Conservation (phyloP, 2,797 vertebrate genomes). For the Euphonia xanthogaster region DNA sequence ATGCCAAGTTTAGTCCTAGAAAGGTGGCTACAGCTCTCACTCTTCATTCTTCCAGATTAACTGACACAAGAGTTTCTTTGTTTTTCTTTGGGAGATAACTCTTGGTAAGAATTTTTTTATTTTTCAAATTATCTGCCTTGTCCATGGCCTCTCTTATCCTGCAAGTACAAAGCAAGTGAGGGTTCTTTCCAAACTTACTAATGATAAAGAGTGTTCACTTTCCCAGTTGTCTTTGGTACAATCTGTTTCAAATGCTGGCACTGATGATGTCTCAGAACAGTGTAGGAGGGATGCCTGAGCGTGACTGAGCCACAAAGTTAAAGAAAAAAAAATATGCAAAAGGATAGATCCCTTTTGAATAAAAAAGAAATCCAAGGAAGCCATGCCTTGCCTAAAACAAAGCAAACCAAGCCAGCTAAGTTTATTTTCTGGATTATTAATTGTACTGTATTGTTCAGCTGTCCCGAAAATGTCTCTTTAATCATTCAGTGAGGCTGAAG, state of each 20-base stretch:
- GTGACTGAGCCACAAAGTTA: constrained; percentile 29
- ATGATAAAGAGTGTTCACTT: constrained; percentile 17
- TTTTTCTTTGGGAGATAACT: not conserved
- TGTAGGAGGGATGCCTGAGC: constrained; percentile 64
- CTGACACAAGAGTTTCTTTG: not conserved
- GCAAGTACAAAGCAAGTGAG: not conserved
- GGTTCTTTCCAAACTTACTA: constrained; percentile 19
- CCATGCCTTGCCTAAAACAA: not conserved
- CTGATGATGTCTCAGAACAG: constrained; percentile 62
- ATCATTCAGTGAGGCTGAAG: not conserved
- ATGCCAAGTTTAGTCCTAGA: not conserved
- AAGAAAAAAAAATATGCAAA: not conserved
- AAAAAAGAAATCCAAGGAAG: not conserved
- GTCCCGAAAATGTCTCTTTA: constrained; percentile 20
- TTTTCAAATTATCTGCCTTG: not conserved
- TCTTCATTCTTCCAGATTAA: not conserved
- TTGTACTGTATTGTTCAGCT: not conserved
- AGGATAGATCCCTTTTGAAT: not conserved
- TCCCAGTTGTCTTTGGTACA: constrained; percentile 39
- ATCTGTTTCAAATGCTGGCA: constrained; percentile 59
- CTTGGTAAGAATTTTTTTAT: not conserved
- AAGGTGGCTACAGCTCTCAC: not conserved
- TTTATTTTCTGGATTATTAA: constrained; percentile 26
- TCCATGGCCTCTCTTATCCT: not conserved
- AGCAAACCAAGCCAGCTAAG: not conserved